These are phyloP conservation scores for Leptinotarsa peninsularis DNA, from an alignment of 2,888 invertebrate species.

Conservation along the genomic window DNA sequence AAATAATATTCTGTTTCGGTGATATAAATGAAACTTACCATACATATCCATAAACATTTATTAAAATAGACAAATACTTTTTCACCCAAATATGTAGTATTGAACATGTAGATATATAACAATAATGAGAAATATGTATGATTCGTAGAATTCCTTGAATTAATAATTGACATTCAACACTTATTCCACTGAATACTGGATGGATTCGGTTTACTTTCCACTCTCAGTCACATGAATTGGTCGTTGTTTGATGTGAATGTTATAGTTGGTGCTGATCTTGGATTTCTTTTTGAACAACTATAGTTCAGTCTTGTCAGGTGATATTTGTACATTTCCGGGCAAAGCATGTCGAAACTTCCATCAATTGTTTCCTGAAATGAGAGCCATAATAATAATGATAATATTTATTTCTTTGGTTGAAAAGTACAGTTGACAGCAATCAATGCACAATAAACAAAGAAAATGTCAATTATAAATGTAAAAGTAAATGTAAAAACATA, in stretches of 20 bases:
- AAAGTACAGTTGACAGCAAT: too few relatives aligned
- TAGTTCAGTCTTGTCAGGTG: conserved; percentile 46
- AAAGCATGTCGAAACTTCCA: conserved; percentile 44
- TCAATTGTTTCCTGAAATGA: conserved; percentile 51
- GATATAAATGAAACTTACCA: background rate
- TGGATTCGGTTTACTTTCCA: conserved; percentile 23
- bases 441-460: too few relatives aligned
- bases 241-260: conserved; percentile 66
- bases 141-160: background rate
- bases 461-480: too few relatives aligned
- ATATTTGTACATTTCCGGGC: conserved; percentile 47
- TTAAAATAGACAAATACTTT: conserved; percentile 5
- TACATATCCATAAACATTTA: conserved; percentile 14
- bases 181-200: conserved; percentile 26
- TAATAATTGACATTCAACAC: conserved; percentile 45
- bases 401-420: too few relatives aligned
- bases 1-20: too few relatives aligned
- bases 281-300: conserved; percentile 54
- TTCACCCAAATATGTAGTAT: background rate
- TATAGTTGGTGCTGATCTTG: conserved; percentile 74
- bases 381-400: too few relatives aligned
- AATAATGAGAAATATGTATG: background rate
- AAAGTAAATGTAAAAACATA: too few relatives aligned
- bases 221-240: conserved; percentile 40
- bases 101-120: conserved; percentile 7